Evolutionary conservation across 1,140 invertebrate genomes (phyloP), one percentile per base, ranked within the genome.

Genomic region (Bombus cullumanus): DNA sequence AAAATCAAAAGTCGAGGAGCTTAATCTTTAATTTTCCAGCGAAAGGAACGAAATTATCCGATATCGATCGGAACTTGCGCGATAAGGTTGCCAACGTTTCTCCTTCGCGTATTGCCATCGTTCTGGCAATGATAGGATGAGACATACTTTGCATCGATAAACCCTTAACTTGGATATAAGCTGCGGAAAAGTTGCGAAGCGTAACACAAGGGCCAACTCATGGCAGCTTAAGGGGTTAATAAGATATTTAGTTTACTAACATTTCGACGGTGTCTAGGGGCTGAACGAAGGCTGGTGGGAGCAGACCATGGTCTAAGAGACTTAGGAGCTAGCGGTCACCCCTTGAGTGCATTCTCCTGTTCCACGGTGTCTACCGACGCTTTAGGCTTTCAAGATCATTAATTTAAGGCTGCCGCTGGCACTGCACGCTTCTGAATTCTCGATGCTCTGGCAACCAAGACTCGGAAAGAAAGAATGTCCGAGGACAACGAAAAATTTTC

Each of bases 301-400:
- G 90, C 79, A 76, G 84, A 90, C 88, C 91, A 91, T 92, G 94
- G 94, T 95, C 92, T 95, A 94, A 92, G 93, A 94, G 93, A 94
- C 94, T 95, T 94, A 95, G 94, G 92, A 94, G 91, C 92, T 93
- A 90, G 94, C 92, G 94, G 94, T 95, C 94, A 95, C 93, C 93
- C 93, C 94, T 92, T 94, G 94, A 95, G 94, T 95, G 94, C 94
- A 95, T 95, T 95, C 94, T 94, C 93, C 93, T 95, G 94, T 95
- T 94, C 92, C 89, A 86, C 89, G 92, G 91, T 92, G 93, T 94
- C 93, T 94, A 91, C 90, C 89, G 91, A 94, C 94, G 94, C 94
- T 94, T 91, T 94, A 93, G 93, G 93, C 93, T 94, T 95, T 94
- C 93, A 94, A 94, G 94, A 94, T 95, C 94, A 95, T 95, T 95